Percentiles rank a stretch among this genome's conserved stretches.
Evolutionary conservation across 2,797 vertebrate genomes (phyloP).

Genomic region (Xenops minutus): DNA sequence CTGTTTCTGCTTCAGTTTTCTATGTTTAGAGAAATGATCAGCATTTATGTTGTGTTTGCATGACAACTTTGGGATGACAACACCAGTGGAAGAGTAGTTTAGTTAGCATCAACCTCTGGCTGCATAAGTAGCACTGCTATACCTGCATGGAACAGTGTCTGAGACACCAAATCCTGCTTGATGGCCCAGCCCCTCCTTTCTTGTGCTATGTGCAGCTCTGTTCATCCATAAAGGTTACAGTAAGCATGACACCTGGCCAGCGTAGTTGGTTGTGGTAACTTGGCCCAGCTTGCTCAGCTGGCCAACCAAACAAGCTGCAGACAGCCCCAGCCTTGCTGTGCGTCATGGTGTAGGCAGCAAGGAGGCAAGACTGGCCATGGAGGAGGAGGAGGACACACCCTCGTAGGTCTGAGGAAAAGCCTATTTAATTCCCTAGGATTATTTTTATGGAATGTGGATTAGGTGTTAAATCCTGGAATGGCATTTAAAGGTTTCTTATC

Average conservation of each 20-base stretch:
- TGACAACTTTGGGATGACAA: not conserved
- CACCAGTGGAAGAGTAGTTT: not conserved
- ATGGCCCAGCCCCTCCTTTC: not conserved
- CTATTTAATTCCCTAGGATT: conserved; percentile 2
- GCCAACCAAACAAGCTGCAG: not conserved
- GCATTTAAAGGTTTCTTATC: conserved; percentile 21
- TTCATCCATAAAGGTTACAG: not conserved
- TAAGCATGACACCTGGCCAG: not conserved
- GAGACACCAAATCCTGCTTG: not conserved
- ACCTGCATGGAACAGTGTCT: not conserved
- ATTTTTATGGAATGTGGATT: conserved; percentile 32
- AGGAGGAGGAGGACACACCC: not conserved
- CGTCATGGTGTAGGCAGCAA: not conserved
- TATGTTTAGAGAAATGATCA: not conserved
- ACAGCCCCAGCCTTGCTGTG: not conserved
- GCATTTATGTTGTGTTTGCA: not conserved
- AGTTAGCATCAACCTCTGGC: not conserved
- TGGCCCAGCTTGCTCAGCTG: not conserved
- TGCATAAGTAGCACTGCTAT: not conserved
- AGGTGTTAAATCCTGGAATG: conserved; percentile 7
- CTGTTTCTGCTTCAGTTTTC: not conserved
- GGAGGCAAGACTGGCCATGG: not conserved
- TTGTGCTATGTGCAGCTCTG: not conserved
- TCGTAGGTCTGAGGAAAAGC: conserved; percentile 8
- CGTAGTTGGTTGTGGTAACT: not conserved